Evolutionary conservation across 2,797 vertebrate genomes (phyloP).

Genomic region (Tenualosa thibaudeaui): DNA sequence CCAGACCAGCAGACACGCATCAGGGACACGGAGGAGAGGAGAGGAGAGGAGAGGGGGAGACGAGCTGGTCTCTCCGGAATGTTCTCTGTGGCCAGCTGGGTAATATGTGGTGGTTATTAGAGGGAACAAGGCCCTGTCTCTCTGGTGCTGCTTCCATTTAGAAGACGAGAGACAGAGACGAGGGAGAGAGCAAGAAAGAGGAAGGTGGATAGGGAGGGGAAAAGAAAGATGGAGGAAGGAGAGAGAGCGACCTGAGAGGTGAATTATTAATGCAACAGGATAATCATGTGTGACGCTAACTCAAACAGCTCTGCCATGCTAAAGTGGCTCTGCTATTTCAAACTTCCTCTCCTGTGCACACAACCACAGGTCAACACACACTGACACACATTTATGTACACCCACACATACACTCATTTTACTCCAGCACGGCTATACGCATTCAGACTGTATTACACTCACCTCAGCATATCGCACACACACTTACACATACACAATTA

Average conservation of each 20-base stretch:
- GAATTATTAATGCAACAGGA: conserved; percentile 18
- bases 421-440: not conserved
- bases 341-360: not conserved
- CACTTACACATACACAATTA: not conserved
- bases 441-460: not conserved
- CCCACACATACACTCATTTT: not conserved
- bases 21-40: not conserved
- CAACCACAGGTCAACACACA: not conserved
- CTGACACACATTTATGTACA: not conserved
- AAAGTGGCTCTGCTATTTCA: not conserved
- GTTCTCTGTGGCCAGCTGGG: not conserved
- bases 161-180: not conserved
- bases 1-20: not conserved
- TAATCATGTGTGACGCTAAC: not conserved
- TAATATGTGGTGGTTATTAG: not conserved
- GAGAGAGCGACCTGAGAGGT: not conserved
- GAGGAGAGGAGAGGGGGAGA: not conserved
- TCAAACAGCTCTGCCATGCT: not conserved
- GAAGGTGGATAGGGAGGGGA: not conserved
- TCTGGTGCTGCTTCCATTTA: not conserved
- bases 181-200: conserved; percentile 15
- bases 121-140: not conserved
- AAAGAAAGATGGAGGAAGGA: not conserved
- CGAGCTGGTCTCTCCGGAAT: not conserved
- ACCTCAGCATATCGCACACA: not conserved